A percentile compares a stretch with the other conserved stretches of the same genome.
These are phyloP conservation scores for Melieria picta DNA, from an alignment of 2,888 invertebrate species.

Conservation along the genomic window DNA sequence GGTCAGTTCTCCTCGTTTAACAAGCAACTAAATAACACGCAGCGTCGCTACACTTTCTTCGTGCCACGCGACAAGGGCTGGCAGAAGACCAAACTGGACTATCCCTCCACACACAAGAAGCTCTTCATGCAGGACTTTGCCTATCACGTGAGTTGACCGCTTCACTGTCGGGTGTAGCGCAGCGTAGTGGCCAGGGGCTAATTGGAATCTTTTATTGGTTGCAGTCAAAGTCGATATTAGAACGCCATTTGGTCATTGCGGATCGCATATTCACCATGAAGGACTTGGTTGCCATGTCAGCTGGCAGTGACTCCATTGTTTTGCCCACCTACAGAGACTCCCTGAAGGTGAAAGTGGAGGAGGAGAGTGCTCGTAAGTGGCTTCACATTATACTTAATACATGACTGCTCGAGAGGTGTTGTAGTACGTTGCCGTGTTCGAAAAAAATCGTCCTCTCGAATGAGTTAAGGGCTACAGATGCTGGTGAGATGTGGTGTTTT, in stretches of 20 bases:
- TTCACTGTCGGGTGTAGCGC: not conserved
- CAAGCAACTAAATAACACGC: slow-evolving; percentile 77
- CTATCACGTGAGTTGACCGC: slow-evolving; percentile 75
- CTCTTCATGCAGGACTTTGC: slow-evolving; percentile 83
- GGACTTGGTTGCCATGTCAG: slow-evolving; percentile 70
- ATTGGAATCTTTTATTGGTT: slow-evolving; percentile 48
- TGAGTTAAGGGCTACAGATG: too few species aligned
- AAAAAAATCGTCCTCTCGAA: too few species aligned
- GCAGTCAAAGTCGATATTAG: slow-evolving; percentile 83
- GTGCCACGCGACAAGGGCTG: slow-evolving; percentile 92
- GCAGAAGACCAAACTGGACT: slow-evolving; percentile 78
- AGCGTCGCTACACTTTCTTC: slow-evolving; percentile 88
- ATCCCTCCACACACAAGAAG: slow-evolving; percentile 85
- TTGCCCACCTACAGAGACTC: slow-evolving; percentile 79
- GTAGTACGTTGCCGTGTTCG: too few species aligned
- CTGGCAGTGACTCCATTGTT: slow-evolving; percentile 70
- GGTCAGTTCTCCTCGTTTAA: slow-evolving; percentile 83
- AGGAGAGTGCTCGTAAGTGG: slow-evolving; percentile 79
- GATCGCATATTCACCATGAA: slow-evolving; percentile 84
- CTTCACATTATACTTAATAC: not conserved
- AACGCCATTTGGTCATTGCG: slow-evolving; percentile 87
- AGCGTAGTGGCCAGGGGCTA: slow-evolving; percentile 1
- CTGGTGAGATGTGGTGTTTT: too few species aligned
- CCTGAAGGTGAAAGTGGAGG: slow-evolving; percentile 78
- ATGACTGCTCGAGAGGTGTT: too few species aligned